Base-by-base conservation (phyloP, 2,797 vertebrate species). In the Merluccius polli region DNA sequence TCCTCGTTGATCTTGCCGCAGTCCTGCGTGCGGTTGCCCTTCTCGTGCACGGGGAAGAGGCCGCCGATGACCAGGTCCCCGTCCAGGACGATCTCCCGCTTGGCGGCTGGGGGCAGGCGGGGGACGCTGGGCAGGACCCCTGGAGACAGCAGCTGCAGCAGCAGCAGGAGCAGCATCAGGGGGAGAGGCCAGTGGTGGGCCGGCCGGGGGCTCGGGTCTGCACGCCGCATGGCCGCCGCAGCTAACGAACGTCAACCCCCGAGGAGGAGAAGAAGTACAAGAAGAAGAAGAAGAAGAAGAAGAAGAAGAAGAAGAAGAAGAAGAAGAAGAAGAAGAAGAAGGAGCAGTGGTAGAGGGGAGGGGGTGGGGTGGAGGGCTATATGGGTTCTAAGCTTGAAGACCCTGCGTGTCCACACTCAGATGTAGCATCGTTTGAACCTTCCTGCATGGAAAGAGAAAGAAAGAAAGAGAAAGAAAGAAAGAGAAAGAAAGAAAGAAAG, bases 11-110 rank as follows among this genome's bases (percentile, higher is more conserved):
- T 97, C 72, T 95, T 95, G 16, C 98, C 98, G 0, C 98, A 99
- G 82, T 98, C 98, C 89, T 97, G 95, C 0, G 82, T 87, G 4
- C 95, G 95, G 0, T 93, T 92, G 3, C 98, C 98, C 85, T 99
- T 99, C 84, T 99, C 94, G 1, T 99, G 98, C 65, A 99, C 93
- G 0, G 98, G 98, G 85, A 99, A 99, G 77, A 99, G 93, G 76
- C 96, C 98, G 11, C 98, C 98, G 0, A 99, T 96, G 82, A 99
- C 95, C 87, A 99, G 85, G 88, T 99, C 98, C 4, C 97, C 97
- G 0, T 98, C 96, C 0, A 96, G 88, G 82, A 95, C 92, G 91
- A 98, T 96, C 87, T 97, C 97, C 52, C 94, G 95, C 92, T 97
- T 98, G 86, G 93, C 77, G 0, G 85, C 70, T 1, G 89, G 78